A percentile compares a stretch with the other conserved stretches of the same genome.
phyloP scores from a whole-genome alignment of 2,797 vertebrate species.

The Rhinichthys osculus region DNA sequence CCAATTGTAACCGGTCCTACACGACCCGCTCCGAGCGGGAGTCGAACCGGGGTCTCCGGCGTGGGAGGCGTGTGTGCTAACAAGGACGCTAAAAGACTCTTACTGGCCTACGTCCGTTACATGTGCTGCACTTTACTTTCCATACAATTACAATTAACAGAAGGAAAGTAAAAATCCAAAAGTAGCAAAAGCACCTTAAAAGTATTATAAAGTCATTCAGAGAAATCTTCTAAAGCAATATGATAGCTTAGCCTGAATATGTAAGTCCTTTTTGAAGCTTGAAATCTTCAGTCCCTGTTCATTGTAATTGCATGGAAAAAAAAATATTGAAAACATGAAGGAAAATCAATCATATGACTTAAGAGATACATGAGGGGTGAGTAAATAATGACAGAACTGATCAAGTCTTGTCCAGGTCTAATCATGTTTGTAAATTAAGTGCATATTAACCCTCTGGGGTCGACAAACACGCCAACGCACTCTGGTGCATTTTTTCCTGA shows the following conservation, averaged over 20 bases:
- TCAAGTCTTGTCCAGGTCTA: background rate
- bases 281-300: background rate
- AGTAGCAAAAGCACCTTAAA: background rate
- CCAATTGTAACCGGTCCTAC: too few species aligned
- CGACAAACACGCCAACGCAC: rapidly evolving
- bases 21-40: too few species aligned
- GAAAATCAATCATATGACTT: background rate
- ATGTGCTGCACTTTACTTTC: background rate
- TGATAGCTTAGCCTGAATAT: background rate
- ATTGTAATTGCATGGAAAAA: background rate
- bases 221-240: background rate
- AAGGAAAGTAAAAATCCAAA: background rate
- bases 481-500: background rate
- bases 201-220: background rate
- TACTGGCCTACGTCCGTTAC: too few species aligned
- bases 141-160: background rate
- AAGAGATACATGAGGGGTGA: background rate
- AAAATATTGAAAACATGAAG: background rate
- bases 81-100: too few species aligned
- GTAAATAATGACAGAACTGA: background rate
- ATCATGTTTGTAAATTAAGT: background rate
- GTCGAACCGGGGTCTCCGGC: too few species aligned
- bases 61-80: too few species aligned
- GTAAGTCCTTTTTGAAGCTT: background rate
- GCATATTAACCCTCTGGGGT: background rate